Base-by-base conservation (phyloP, 2,888 invertebrate genomes). In the Tetrapedia diversipes region DNA sequence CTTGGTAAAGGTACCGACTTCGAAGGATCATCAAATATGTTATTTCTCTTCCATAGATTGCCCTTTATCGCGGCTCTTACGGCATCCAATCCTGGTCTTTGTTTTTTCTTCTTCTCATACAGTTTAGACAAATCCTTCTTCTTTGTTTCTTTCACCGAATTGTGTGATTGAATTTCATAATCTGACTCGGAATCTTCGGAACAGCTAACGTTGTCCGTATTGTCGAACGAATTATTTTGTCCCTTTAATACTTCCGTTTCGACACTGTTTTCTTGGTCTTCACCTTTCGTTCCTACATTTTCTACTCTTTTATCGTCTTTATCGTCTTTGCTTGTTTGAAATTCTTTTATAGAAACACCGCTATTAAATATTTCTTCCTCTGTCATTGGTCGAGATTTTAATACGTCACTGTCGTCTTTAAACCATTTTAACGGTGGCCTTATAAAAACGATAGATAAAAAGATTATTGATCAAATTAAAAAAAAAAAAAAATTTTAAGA, bases 1-100 rank as follows among this genome's bases (percentile, higher is more conserved):
- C 97, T 93, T 14, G 94, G 92, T 71, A 92, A 92, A 4, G 95
- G 95, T 63, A 94, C 81, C 22, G 93, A 91, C 69, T 92, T 92
- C 45, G 91, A 91, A 1, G 91, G 88, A 22, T 87, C 85, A 19
- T 86, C 86, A 51, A 88, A 87, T 72, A 86, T 87, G 82, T 92
- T 92, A 83, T 90, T 68, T 83, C 89, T 86, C 89, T 88, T 37
- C 67, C 79, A 37, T 60, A 64, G 71, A 79, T 77, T 87, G 41
- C 77, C 91, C 81, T 43, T 86, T 81, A 81, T 89, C 86, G 80
- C 66, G 16, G 73, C 56, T 56, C 49, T 37, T 14, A 75, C 73
- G 10, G 65, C 32, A 16, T 80, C 80, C 19, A 76, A 49, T 29
- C 60, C 63, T 16, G 76, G 66, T 27, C 41, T 64, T 11, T 27